phyloP scores from a whole-genome alignment of 2,113 vertebrate genomes.

The Tringa solitaria region DNA sequence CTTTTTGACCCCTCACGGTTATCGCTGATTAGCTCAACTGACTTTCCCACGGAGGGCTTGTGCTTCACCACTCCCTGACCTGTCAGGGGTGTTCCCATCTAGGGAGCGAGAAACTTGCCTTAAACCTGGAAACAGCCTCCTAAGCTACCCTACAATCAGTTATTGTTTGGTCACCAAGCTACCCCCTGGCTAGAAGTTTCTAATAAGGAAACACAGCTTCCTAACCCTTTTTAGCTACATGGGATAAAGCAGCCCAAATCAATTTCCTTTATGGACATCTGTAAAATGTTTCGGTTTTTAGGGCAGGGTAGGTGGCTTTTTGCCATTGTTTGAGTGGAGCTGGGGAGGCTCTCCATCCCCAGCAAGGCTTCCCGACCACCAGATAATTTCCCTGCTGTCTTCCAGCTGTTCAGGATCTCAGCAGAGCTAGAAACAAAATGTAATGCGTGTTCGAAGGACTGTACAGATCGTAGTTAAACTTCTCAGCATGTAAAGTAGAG shows the following conservation, averaged over 20 bases:
- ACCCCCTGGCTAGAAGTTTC: neutral
- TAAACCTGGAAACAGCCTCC: neutral
- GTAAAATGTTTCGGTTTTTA: neutral
- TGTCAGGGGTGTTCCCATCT: neutral
- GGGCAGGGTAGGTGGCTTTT: neutral
- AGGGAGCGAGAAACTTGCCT: fast-evolving
- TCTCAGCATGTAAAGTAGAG: neutral
- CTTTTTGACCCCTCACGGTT: neutral
- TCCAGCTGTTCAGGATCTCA: neutral
- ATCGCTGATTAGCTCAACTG: neutral
- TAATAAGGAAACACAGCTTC: neutral
- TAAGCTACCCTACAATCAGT: neutral
- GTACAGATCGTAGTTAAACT: neutral
- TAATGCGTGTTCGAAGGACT: neutral
- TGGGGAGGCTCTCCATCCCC: neutral
- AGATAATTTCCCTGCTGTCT: neutral
- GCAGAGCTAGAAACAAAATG: neutral
- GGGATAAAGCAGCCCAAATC: neutral
- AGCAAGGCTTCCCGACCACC: neutral
- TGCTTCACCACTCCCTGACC: neutral
- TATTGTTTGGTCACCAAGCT: neutral
- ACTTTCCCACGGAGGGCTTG: neutral
- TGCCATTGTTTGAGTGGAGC: neutral
- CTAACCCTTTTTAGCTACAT: neutral
- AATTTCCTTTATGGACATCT: neutral